Base-by-base conservation (phyloP, 2,888 invertebrate genomes). In the Spodoptera picta region DNA sequence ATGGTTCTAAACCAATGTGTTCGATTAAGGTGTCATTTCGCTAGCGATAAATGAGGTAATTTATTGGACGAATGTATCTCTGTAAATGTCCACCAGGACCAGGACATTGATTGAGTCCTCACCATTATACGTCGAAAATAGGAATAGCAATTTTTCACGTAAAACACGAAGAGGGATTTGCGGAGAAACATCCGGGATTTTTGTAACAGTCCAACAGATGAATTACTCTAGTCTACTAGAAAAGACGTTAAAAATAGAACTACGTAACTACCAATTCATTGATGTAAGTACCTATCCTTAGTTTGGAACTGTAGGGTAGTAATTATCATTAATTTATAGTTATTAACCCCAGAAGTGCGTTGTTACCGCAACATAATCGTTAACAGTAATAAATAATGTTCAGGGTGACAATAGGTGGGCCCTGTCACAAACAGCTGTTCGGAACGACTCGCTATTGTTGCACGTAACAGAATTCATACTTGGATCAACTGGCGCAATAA, bases 61-160 rank as follows among this genome's bases (percentile, higher is more conserved):
- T 72, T 72, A 62, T 72, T 52, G 59, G 47, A 59, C 48, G 55
- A 68, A 72, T 60, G 43, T 63, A 68, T 72, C 68, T 47, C 68
- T 47, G 60, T 68, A 59, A 60, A 56, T 56, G 63, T 68, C 56
- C 53, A 24, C 43, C 19, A 7, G 50, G 68, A 73, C 71, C 19
- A 7, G 50, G 68, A 73, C 71, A 63, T 72, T 72, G 71, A 72
- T 72, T 73, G 73, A 72, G 50, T 36, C 68, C 62, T 58, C 56
- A 60, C 73, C 45, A 63, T 71, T 72, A 72, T 67, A 56, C 58
- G 64, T 57, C 51, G 55, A 53, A 50, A 59, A 47, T 52, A 47
- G 50, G 51, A 52, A 63, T 52, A 60, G 57, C 63, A 58, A 63
- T 63, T 63, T 73, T 68, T 68, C 54, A 73, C 53, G 60, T 57